These are phyloP conservation scores for Dryobota labecula DNA, from an alignment of 2,888 invertebrate genomes.

Conservation along the genomic window DNA sequence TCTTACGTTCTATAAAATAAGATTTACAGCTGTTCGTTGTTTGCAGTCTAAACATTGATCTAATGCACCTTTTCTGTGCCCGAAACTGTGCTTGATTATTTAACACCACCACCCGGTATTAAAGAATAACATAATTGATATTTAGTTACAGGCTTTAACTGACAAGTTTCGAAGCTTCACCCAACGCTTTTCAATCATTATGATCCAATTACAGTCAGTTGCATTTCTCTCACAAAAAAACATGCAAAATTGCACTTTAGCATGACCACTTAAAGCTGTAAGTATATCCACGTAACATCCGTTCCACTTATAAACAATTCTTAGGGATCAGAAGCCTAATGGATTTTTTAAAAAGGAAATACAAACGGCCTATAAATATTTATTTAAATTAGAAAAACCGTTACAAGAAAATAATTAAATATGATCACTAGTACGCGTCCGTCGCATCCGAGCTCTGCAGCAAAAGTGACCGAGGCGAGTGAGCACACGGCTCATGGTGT, in stretches of 20 bases:
- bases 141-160: not conserved
- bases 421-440: not conserved
- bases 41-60: no score
- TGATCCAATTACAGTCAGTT: constrained; percentile 23
- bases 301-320: constrained; percentile 66
- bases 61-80: no score
- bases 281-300: constrained; percentile 68
- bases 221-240: constrained; percentile 17
- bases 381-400: not conserved
- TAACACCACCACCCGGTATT: no score
- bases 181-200: constrained; percentile 21
- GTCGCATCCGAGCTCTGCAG: not conserved
- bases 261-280: constrained; percentile 5
- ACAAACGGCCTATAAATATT: not conserved
- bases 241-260: constrained; percentile 31
- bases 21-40: no score
- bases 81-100: no score
- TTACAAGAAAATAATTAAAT: not conserved
- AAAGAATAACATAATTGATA: constrained; percentile 4
- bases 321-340: no score
- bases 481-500: no score
- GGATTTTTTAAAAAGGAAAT: no score
- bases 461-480: no score
- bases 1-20: no score
- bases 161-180: constrained; percentile 11